Percentiles rank a stretch among this genome's conserved stretches.
Evolutionary conservation across 2,888 invertebrate genomes (phyloP).

Genomic region (Lithophane semibrunnea): DNA sequence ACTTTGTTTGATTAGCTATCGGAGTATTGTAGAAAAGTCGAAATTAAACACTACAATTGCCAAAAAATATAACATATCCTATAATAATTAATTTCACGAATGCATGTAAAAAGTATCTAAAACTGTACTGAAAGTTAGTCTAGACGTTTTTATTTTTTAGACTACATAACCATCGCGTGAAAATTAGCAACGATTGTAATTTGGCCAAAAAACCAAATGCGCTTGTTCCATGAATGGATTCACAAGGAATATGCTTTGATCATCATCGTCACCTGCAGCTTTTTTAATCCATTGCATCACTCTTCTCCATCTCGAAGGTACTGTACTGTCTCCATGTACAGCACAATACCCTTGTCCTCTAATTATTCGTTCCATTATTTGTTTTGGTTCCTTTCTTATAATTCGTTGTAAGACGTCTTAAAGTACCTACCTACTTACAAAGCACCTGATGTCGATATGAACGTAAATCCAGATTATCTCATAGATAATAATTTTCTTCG

Average conservation of each 20-base stretch:
- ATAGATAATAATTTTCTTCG: background rate
- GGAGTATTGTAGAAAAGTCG: background rate
- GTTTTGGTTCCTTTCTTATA: background rate
- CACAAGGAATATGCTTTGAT: background rate
- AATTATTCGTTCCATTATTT: background rate
- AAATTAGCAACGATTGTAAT: constrained; percentile 35
- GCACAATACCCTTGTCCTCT: background rate
- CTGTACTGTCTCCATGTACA: too few relatives aligned
- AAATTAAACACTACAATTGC: background rate
- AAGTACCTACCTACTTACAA: background rate
- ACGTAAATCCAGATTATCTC: background rate
- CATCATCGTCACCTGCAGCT: background rate
- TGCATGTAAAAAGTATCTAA: constrained; percentile 42
- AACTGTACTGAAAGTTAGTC: constrained; percentile 39
- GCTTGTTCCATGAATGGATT: constrained; percentile 10
- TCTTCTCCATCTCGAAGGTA: background rate
- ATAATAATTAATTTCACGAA: constrained; percentile 16
- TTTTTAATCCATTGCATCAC: background rate
- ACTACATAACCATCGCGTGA: constrained; percentile 47
- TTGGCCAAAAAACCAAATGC: constrained; percentile 23
- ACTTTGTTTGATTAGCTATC: background rate
- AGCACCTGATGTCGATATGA: background rate
- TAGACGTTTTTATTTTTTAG: constrained; percentile 29
- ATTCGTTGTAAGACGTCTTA: background rate
- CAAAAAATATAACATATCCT: background rate